Base-by-base conservation (phyloP, 2,113 vertebrate genomes). In the Muscicapa adusta region DNA sequence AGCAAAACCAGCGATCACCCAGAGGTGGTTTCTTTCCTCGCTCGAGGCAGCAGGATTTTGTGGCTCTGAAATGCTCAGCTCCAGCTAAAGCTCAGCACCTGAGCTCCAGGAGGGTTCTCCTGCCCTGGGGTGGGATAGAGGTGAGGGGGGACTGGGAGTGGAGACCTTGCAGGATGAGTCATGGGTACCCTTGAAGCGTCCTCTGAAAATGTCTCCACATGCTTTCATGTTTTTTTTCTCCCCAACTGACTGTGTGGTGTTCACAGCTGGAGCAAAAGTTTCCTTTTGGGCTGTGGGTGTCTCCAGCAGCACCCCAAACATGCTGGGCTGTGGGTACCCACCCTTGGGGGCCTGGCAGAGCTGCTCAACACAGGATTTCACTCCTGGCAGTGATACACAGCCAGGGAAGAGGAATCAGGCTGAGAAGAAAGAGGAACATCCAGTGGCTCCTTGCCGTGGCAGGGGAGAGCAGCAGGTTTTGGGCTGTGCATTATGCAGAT, bases 281-380 rank as follows among this genome's bases (percentile, higher is more conserved):
- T 67, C 54, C n/a, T 28, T 10, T n/a, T 0, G 2, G 43, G 36
- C 43, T 54, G 4, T 2, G 29, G 33, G 40, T 75, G 57, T 40
- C 71, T 48, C 71, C 5, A 2, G 54, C 83, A 91, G 75, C 71
- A 53, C 14, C 58, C 67, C 28, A 31, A 34, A 45, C 38, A 16
- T 0, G 1, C 68, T 23, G 42, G 26, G 65, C 36, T 85, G 51
- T 1, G 17, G 31, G 63, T 31, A 26, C 63, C 40, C 5, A 5
- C 8, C 8, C 10, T 50, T 5, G 5, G 28, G 33, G 66, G 19
- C n/a, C 76, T 80, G 63, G 40, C 24, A 68, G 56, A 53, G 45
- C 45, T 89, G 50, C 65, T 70, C 5, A 0, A 1, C 0, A 2
- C 2, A 3, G 34, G 42, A 25, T 53, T 78, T 85, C 5, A 1